Conservation (phyloP, 2,113 vertebrate species). For the Pimephales promelas region DNA sequence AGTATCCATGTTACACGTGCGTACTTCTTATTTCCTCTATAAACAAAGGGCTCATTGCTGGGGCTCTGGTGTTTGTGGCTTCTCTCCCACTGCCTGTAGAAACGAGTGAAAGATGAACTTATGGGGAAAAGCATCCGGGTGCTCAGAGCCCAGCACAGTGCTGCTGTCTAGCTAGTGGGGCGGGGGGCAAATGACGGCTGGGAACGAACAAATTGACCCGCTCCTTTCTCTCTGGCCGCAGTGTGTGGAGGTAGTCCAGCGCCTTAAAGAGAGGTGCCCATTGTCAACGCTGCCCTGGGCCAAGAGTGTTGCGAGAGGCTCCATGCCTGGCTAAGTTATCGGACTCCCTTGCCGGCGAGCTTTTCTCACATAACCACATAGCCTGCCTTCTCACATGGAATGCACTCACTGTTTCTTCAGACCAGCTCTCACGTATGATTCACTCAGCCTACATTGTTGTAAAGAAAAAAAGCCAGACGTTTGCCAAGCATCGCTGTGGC, state of each 20-base stretch:
- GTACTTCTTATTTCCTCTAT: slow-evolving; percentile 67
- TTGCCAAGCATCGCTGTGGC: slow-evolving; percentile 8
- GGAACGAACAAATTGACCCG: slow-evolving; percentile 53
- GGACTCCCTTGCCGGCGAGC: slow-evolving; percentile 27
- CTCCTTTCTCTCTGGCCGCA: slow-evolving; percentile 40
- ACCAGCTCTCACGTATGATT: slow-evolving; percentile 43
- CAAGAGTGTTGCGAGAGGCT: slow-evolving; percentile 47
- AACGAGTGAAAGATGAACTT: slow-evolving; percentile 66
- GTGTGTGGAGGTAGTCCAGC: slow-evolving; percentile 37
- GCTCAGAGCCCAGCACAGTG: slow-evolving; percentile 35
- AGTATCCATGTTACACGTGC: slow-evolving; percentile 64
- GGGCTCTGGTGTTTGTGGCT: slow-evolving; percentile 64
- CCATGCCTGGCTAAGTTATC: slow-evolving; percentile 53
- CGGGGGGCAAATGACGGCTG: slow-evolving; percentile 47
- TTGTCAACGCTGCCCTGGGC: slow-evolving; percentile 52
- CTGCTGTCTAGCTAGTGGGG: slow-evolving; percentile 39
- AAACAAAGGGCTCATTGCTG: slow-evolving; percentile 71
- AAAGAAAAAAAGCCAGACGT: slow-evolving; percentile 57
- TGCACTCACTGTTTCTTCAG: slow-evolving; percentile 35
- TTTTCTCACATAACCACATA: slow-evolving; percentile 48
- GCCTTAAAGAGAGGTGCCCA: slow-evolving; percentile 51
- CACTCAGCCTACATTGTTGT: slow-evolving; percentile 47
- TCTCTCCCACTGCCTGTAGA: slow-evolving; percentile 63
- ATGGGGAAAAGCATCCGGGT: slow-evolving; percentile 45
- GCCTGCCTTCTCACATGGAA: slow-evolving; percentile 42